Evolutionary conservation across 30 jellyfish, hydroid and myxozoan species (phyloP), one percentile per base, ranked within the genome.

Genomic region (Rhopilema esculentum): DNA sequence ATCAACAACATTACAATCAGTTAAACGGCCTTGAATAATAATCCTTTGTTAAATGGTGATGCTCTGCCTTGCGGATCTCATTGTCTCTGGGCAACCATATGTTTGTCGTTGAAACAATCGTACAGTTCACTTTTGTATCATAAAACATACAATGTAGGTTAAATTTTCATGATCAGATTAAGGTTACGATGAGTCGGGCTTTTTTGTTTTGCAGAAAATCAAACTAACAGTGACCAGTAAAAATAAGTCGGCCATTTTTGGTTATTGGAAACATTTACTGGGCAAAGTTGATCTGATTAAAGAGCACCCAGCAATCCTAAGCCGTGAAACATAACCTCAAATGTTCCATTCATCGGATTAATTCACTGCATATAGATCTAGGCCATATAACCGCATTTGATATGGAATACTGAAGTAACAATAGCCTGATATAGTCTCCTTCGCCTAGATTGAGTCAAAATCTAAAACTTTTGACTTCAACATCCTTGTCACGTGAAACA

Each of bases 131-230:
- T 75, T 25, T n/a, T 61, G 53, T 27, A 57, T 17, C 88, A 31
- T 62, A 53, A 78, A 78, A 28, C 57, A 30, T 12, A 27, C 40
- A 53, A 66, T 64, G 26, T 28, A 26, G 40, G 67, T 78, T 78
- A 78, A 78, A 78, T 27, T 78, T 78, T 61, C 15, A 61, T 78
- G 88, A 78, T 51, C 67, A 78, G 88, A 57, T 78, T 78, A 78
- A 52, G 21, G 25, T 78, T 61, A 28, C 65, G 79, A 40, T 22
- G 69, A 53, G 9, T 27, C 57, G 67, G 66, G 79, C 69, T 27
- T 61, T 64, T 64, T 78, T 78, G 78, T 61, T 61, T 51, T 66
- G 63, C 63, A 78, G 9, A 6, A 40, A 40, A 40, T 12, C 57
- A 40, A 40, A 40, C 9, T 12, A 40, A 40, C 57, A 2, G 57